These are phyloP conservation scores for Sandelia bainsii DNA, from an alignment of 2,797 vertebrate species.

Conservation along the genomic window DNA sequence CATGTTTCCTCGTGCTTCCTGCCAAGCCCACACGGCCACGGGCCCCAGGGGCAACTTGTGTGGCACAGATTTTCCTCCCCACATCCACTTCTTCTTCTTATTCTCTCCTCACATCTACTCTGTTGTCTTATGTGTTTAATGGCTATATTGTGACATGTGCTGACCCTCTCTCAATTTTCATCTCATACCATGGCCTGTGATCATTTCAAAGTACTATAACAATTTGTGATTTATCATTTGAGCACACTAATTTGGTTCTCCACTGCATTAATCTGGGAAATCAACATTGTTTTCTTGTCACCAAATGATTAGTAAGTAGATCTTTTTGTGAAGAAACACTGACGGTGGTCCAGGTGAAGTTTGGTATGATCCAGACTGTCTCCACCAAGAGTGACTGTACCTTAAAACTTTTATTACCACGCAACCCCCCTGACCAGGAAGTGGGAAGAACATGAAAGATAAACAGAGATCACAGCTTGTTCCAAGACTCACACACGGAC, in stretches of 20 bases:
- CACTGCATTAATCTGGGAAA: not conserved
- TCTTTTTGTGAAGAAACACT: not conserved
- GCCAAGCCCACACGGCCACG: constrained; percentile 62
- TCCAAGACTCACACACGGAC: constrained; percentile 22
- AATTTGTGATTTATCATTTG: not conserved
- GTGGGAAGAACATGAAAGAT: constrained; percentile 46
- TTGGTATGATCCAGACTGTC: constrained; percentile 30
- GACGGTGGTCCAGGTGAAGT: constrained; percentile 18
- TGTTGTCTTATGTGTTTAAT: not conserved
- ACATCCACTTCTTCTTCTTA: not conserved
- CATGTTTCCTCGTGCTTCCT: constrained; percentile 54
- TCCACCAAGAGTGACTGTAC: constrained; percentile 29
- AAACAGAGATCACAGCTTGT: constrained; percentile 59
- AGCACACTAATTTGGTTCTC: not conserved
- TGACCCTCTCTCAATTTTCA: not conserved
- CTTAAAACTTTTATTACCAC: constrained; percentile 42
- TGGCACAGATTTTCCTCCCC: constrained; percentile 63
- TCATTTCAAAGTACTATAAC: not conserved
- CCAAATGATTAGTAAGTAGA: not conserved
- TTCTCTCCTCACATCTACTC: constrained; percentile 11
- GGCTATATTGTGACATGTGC: not conserved
- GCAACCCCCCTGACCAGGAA: constrained; percentile 35
- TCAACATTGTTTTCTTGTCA: not conserved
- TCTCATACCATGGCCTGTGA: constrained; percentile 2
- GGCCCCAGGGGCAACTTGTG: constrained; percentile 79